Evolutionary conservation across 2,113 vertebrate species (phyloP), one percentile per base, ranked within the genome.

Genomic region (Anoplopoma fimbria): DNA sequence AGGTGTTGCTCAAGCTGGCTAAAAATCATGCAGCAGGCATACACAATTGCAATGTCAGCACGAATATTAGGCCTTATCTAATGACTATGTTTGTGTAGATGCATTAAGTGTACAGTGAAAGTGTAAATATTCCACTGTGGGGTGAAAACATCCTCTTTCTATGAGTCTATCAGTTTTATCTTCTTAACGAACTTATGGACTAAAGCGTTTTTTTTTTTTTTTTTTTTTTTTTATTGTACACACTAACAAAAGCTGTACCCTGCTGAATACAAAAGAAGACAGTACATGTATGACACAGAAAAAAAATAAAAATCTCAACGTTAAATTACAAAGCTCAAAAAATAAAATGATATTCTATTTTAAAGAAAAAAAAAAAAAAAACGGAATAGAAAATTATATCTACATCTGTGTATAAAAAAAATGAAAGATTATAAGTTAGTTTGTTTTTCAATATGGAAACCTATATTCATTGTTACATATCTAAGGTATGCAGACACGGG

Each of bases 331-430:
- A 79, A 88, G 84, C 83, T 92, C 77, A 53, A 91, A 93, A 92
- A 92, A 93, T 89, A 89, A 94, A 92, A 83, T 42, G 63, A 81
- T 19, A 84, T 83, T 91, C 85, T 89, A 86, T 91, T 82, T 79
- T 36, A 77, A 92, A 90, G 57, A 77, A 76, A 17, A 62, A 68
- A 81, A 67, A 34, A 62, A 68, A 81, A 67, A 34, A 38, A 71
- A 83, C 25, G 4, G 29, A 75, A 89, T 79, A 87, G 69, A 87
- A 91, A 87, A 73, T 75, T 69, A 49, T 88, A 91, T 93, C 91
- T 93, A 93, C 85, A 95, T 89, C 75, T 89, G 86, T 83, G 76
- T 90, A 89, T 90, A 92, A 90, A 94, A 94, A 92, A 94, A 94
- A 92, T 34, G 49, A 85, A 86, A 69, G 57, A 88, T 72, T 75